Base-by-base conservation (phyloP, 2,113 vertebrate species). In the Ophthalmolycus amberensis region DNA sequence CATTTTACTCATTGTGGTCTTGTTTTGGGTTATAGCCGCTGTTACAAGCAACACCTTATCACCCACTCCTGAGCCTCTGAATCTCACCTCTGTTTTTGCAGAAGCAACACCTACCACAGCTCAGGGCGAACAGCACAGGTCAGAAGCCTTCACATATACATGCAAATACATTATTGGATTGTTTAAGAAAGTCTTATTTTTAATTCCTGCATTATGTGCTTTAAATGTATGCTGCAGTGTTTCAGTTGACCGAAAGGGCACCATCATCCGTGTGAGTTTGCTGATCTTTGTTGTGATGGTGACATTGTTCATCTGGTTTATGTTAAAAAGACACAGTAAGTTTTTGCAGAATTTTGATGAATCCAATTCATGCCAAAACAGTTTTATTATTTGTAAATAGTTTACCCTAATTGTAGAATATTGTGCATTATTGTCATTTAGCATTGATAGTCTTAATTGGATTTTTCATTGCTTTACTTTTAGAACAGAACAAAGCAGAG, bases 251-350 rank as follows among this genome's bases (percentile, higher is more conserved):
- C 5, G 16, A 2, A 9, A 14, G 29, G 20, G 0, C 20, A 2
- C 42, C 16, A 44, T 50, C 58, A 66, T 84, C 42, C n/a, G 32
- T 22, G 8, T 87, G 73, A 20, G 63, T 20, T 32, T 80, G 58
- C 66, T 87, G 72, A 40, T 64, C 50, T 0, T 84, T 10, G 22
- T 77, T n/a, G 56, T 77, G 10, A 46, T 66, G n/a, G 42, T 69
- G 58, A 3, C 34, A 2, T n/a, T 59, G 15, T 8, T 81, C 73
- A 20, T 64, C 59, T 84, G 60, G 54, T 63, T 64, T 38, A 58
- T 63, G 18, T 6, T 79, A 0, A 82, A 32, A 67, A 72, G 56
- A 68, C 10, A 46, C 6, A 63, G 86, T 88, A 71, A 82, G 75
- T 66, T 0, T 22, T 8, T 10, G 0, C 40, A 2, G 40, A 12